phyloP scores from a whole-genome alignment of 2,113 vertebrate species.

The Pelecanus crispus region DNA sequence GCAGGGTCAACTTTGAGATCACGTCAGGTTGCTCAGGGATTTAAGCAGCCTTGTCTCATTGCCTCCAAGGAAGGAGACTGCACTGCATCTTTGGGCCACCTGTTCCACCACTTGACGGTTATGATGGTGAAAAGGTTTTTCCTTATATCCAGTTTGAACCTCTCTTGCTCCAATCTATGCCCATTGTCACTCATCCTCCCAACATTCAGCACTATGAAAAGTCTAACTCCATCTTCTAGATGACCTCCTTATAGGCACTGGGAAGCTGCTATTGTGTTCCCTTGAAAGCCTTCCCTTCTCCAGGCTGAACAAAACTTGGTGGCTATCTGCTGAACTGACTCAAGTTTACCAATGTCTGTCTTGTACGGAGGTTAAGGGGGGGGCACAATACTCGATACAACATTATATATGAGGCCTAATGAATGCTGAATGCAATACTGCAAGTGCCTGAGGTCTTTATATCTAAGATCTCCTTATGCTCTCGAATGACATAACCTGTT shows the following conservation, averaged over 20 bases:
- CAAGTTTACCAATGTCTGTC: background rate
- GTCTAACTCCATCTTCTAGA: background rate
- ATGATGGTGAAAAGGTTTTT: background rate
- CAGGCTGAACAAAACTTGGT: background rate
- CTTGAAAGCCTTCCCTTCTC: background rate
- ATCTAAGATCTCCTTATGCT: background rate
- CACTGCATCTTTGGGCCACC: background rate
- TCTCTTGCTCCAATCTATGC: background rate
- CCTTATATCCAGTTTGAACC: background rate
- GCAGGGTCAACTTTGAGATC: background rate
- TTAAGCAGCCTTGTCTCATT: background rate
- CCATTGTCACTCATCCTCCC: background rate
- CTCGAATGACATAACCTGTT: background rate
- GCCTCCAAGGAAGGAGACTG: background rate
- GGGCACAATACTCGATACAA: background rate
- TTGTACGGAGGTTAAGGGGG: background rate
- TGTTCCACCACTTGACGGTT: rapidly evolving
- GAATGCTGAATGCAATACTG: background rate
- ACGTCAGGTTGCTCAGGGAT: background rate
- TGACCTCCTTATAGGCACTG: background rate
- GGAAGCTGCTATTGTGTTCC: background rate
- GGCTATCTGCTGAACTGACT: rapidly evolving
- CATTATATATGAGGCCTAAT: background rate
- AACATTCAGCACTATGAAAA: background rate
- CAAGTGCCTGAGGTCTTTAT: background rate